Percentiles rank a stretch among this genome's conserved stretches.
These are phyloP conservation scores for Microplitis demolitor DNA, from an alignment of 1,140 invertebrate species.

Conservation along the genomic window DNA sequence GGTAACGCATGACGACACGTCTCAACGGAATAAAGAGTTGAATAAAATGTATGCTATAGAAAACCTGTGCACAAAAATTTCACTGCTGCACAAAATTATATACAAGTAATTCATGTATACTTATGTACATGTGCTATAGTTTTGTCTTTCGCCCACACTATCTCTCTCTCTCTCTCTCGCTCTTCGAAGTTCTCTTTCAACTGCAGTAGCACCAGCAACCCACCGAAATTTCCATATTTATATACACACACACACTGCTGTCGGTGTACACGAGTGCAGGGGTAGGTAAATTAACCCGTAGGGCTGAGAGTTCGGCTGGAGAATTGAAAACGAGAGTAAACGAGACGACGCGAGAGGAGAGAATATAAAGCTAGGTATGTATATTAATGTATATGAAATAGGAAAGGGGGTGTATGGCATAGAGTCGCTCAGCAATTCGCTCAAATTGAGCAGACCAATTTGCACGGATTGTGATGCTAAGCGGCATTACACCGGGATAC, in stretches of 20 bases:
- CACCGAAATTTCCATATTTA: conserved; percentile 48
- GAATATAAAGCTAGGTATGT: not conserved
- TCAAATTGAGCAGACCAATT: conserved; percentile 58
- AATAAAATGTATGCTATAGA: not conserved
- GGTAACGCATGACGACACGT: not conserved
- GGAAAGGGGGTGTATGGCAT: not conserved
- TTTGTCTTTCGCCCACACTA: not conserved
- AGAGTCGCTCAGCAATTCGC: conserved; percentile 48
- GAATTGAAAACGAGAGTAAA: conserved; percentile 44
- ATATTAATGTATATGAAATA: not conserved
- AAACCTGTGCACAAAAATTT: not conserved
- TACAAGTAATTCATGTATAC: not conserved
- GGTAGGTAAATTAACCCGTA: conserved; percentile 13
- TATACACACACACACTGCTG: not conserved
- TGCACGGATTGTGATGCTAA: conserved; percentile 58
- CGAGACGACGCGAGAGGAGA: conserved; percentile 4
- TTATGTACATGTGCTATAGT: not conserved
- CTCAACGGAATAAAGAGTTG: not conserved
- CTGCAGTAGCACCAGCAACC: not conserved
- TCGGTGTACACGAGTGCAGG: not conserved
- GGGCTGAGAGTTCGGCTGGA: conserved; percentile 31
- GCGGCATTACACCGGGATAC: conserved; percentile 27
- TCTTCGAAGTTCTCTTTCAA: not conserved
- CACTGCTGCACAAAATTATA: not conserved
- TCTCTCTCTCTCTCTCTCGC: not conserved